Conservation (phyloP, 2,113 vertebrate genomes). For the Prochilodus magdalenae region DNA sequence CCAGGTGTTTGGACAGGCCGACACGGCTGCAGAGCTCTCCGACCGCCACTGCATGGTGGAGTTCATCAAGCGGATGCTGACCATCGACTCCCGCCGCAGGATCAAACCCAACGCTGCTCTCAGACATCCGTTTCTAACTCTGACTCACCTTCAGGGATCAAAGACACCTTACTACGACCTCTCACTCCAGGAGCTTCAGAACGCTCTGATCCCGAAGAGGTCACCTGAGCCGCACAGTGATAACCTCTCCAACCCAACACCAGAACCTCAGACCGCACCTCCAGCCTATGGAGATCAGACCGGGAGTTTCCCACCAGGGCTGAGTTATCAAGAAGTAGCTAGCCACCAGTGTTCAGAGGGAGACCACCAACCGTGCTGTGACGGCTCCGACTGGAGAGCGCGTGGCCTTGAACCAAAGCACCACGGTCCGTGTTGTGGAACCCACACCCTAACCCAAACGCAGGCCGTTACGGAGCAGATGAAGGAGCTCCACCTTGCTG, state of each 20-base stretch:
- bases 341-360: neutral
- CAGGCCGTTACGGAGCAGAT: slow-evolving; percentile 64
- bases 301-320: neutral
- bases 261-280: slow-evolving; percentile 19
- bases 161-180: slow-evolving; percentile 68
- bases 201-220: neutral
- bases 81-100: slow-evolving; percentile 71
- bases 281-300: neutral
- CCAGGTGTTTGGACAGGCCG: slow-evolving; percentile 10
- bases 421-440: neutral
- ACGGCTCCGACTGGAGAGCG: neutral
- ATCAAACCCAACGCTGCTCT: slow-evolving; percentile 73
- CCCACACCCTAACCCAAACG: slow-evolving; percentile 13
- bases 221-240: neutral
- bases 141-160: slow-evolving; percentile 66
- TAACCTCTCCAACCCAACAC: neutral
- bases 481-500: slow-evolving; percentile 64
- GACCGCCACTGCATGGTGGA: slow-evolving; percentile 78
- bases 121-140: slow-evolving; percentile 73
- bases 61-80: slow-evolving; percentile 78
- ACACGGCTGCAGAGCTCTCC: slow-evolving; percentile 57
- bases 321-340: slow-evolving; percentile 20
- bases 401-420: neutral
- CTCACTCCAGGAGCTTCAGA: slow-evolving; percentile 48
- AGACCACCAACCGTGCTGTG: neutral